Percentiles rank a stretch among this genome's conserved stretches.
phyloP scores from a whole-genome alignment of 2,888 invertebrate genomes.

The Mechanitis messenoides region DNA sequence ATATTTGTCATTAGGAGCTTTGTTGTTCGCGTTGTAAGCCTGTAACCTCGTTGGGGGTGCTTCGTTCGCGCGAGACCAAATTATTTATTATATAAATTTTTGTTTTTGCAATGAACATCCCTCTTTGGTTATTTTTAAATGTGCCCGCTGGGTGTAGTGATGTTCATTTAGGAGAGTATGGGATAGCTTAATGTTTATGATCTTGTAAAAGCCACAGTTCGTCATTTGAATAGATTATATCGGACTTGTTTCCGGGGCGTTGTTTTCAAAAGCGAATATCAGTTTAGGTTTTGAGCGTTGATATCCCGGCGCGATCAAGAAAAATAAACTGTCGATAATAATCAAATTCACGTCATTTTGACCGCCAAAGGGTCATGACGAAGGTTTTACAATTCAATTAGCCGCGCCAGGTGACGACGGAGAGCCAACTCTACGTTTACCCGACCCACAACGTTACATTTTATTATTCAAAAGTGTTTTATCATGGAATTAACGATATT shows the following conservation, averaged over 20 bases:
- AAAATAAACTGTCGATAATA: conserved; percentile 62
- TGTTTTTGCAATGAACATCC: conserved; percentile 49
- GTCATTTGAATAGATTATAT: conserved; percentile 25
- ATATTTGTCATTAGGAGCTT: conserved; percentile 70
- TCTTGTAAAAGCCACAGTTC: conserved; percentile 33
- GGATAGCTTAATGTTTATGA: conserved; percentile 34
- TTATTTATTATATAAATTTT: conserved; percentile 63
- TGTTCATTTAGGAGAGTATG: conserved; percentile 32
- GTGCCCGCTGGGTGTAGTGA: conserved; percentile 52
- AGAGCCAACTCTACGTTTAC: conserved; percentile 46
- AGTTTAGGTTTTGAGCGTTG: conserved; percentile 32
- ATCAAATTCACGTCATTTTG: conserved; percentile 65
- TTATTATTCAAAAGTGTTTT: conserved; percentile 58
- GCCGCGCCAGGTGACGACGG: conserved; percentile 65
- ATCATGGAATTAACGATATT: conserved; percentile 49
- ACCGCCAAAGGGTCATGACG: conserved; percentile 68
- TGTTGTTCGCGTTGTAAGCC: conserved; percentile 53
- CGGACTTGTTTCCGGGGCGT: conserved; percentile 8
- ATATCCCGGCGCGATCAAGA: conserved; percentile 54
- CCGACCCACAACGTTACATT: conserved; percentile 44
- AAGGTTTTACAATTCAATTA: conserved; percentile 75
- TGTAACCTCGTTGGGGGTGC: conserved; percentile 43
- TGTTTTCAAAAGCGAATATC: conserved; percentile 21
- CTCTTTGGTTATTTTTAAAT: conserved; percentile 52
- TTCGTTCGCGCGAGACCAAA: conserved; percentile 51